These are phyloP conservation scores for Gastrophysa polygoni DNA, from an alignment of 2,888 invertebrate species.

Conservation along the genomic window DNA sequence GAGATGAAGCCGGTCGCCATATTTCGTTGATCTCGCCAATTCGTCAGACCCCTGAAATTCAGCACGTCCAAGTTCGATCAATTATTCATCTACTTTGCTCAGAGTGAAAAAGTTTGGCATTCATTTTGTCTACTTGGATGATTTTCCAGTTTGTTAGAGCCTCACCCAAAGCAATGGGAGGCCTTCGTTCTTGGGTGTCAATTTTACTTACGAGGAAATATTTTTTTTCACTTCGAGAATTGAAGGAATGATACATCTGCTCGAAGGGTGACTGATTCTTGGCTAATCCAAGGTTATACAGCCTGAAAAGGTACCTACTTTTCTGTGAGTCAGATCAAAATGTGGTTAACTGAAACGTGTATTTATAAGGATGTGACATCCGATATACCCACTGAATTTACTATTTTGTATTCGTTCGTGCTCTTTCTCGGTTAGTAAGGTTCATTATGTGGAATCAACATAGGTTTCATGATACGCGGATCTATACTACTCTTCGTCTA, in stretches of 20 bases:
- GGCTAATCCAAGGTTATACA: constrained; percentile 23
- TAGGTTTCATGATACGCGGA: too few relatives aligned
- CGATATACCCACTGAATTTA: constrained; percentile 38
- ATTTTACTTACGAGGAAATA: neutral
- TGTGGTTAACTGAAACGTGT: constrained; percentile 27
- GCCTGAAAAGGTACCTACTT: neutral
- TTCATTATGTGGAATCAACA: too few relatives aligned
- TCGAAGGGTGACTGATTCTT: constrained; percentile 24
- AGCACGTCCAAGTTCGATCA: neutral
- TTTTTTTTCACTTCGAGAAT: neutral
- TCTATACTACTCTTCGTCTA: too few relatives aligned
- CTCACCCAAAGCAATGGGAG: neutral
- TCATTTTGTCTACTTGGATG: neutral
- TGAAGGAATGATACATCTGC: constrained; percentile 9
- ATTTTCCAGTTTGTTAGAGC: neutral
- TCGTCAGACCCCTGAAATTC: constrained; percentile 17
- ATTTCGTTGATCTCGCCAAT: constrained; percentile 41
- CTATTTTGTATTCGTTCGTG: neutral
- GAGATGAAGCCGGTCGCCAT: constrained; percentile 49
- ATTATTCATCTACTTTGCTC: neutral
- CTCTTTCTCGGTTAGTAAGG: neutral
- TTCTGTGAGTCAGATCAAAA: constrained; percentile 10
- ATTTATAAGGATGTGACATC: constrained; percentile 49
- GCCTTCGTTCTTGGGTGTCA: neutral
- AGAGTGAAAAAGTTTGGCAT: neutral